These are phyloP conservation scores for Rhabdomys pumilio DNA, from an alignment of 2,797 vertebrate species.

Conservation along the genomic window DNA sequence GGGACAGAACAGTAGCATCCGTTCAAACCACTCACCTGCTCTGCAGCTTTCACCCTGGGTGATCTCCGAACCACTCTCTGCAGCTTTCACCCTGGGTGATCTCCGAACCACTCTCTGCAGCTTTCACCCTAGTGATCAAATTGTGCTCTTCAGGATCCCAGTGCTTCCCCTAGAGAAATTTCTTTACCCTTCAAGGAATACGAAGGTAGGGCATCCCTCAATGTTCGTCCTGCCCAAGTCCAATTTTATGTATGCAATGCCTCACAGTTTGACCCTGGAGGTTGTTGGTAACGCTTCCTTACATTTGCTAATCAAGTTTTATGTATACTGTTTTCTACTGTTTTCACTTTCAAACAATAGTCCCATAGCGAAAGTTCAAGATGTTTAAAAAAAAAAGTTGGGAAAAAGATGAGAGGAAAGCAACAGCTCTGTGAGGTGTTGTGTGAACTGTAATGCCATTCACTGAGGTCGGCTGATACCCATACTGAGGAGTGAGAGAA, in stretches of 20 bases:
- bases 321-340: not conserved
- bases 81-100: not conserved
- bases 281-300: not conserved
- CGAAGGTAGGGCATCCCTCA: not conserved
- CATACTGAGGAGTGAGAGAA: not conserved
- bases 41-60: not conserved
- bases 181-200: not conserved
- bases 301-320: not conserved
- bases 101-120: too few species aligned
- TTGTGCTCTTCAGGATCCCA: not conserved
- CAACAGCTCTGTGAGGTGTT: not conserved
- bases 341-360: slow-evolving; percentile 13
- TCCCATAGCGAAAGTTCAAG: not conserved
- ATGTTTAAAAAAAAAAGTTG: too few species aligned
- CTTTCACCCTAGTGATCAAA: not conserved
- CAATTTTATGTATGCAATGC: not conserved
- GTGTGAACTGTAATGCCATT: not conserved
- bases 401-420: not conserved
- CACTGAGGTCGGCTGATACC: not conserved
- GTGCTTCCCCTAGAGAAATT: not conserved
- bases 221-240: not conserved
- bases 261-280: not conserved
- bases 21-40: not conserved
- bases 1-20: not conserved
- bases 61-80: too few species aligned